These are phyloP conservation scores for Entomobrya proxima DNA, from an alignment of 2,888 invertebrate genomes.

Conservation along the genomic window DNA sequence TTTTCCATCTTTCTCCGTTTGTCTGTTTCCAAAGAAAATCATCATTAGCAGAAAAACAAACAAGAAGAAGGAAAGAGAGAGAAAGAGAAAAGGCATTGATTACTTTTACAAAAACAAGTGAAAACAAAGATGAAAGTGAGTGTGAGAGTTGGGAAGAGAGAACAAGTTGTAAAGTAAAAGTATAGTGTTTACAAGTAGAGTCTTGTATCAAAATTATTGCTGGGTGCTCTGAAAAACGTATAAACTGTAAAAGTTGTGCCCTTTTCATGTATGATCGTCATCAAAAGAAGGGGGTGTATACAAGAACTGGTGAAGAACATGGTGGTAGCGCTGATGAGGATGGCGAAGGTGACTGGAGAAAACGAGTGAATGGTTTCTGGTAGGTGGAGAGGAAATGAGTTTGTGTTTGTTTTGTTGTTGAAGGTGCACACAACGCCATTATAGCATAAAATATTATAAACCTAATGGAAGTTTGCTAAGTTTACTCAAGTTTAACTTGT, in stretches of 20 bases:
- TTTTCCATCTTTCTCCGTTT: neutral
- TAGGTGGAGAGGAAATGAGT: slow-evolving; percentile 56
- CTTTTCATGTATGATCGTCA: neutral
- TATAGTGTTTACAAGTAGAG: neutral
- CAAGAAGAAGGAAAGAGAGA: neutral
- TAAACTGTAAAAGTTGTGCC: neutral
- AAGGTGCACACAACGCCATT: too few relatives aligned
- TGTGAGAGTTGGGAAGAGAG: neutral
- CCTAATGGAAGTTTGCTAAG: too few relatives aligned
- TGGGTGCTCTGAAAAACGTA: neutral
- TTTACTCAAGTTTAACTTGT: neutral
- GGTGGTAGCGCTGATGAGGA: neutral
- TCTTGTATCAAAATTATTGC: neutral
- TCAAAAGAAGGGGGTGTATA: neutral
- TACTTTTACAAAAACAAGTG: slow-evolving; percentile 35
- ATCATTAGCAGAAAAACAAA: slow-evolving; percentile 26
- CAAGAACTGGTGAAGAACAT: neutral
- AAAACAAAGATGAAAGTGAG: slow-evolving; percentile 38
- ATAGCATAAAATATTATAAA: neutral
- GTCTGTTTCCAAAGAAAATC: slow-evolving; percentile 34
- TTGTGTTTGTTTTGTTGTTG: slow-evolving; percentile 68
- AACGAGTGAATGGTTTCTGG: neutral
- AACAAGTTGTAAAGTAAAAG: neutral
- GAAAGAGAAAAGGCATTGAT: slow-evolving; percentile 31
- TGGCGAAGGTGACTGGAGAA: slow-evolving; percentile 18